These are phyloP conservation scores for Aythya baeri DNA, from an alignment of 2,113 vertebrate species.

Conservation along the genomic window DNA sequence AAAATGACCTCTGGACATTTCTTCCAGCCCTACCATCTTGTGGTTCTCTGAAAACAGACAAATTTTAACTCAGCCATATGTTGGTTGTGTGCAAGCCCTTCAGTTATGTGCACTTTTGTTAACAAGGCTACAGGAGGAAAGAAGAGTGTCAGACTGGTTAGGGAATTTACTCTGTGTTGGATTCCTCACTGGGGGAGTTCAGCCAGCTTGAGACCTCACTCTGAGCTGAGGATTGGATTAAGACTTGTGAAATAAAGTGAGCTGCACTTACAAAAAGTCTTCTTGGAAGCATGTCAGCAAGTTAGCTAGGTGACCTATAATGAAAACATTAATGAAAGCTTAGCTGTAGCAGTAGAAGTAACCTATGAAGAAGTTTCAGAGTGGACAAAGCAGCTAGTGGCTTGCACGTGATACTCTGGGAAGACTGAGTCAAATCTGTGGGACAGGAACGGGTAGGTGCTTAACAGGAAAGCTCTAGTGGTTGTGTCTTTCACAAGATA, in stretches of 20 bases:
- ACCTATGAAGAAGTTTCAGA: neutral
- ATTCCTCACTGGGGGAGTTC: neutral
- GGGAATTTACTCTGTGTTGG: neutral
- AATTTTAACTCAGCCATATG: neutral
- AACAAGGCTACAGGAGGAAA: neutral
- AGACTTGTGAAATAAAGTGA: neutral
- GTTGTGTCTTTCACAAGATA: neutral
- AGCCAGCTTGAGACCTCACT: neutral
- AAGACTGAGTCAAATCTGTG: neutral
- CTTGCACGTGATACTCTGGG: neutral
- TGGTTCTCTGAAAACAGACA: neutral
- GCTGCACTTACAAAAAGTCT: neutral
- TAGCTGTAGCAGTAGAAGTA: neutral
- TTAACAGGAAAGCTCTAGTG: neutral
- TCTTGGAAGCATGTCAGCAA: neutral
- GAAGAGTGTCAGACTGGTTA: neutral
- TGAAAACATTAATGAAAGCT: neutral
- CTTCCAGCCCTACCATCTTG: neutral
- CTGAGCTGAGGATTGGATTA: neutral
- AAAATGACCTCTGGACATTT: neutral
- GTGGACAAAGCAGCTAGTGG: neutral
- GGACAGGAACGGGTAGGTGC: neutral
- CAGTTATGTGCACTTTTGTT: neutral
- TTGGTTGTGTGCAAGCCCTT: neutral
- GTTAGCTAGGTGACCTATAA: neutral